These are phyloP conservation scores for Oeneis ivallda DNA, from an alignment of 2,888 invertebrate genomes.

Conservation along the genomic window DNA sequence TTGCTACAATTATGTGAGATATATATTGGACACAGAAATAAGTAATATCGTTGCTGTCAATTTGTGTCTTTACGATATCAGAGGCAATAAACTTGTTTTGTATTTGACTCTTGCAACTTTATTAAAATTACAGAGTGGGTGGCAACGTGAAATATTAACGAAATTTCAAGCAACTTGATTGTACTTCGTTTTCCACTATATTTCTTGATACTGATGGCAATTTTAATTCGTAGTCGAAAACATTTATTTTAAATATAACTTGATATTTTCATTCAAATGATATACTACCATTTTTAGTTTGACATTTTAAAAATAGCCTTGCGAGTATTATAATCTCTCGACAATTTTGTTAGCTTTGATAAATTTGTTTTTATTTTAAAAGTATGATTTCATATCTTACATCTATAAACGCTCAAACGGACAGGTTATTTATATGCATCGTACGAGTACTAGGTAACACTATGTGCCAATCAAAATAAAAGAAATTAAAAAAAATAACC, in stretches of 20 bases:
- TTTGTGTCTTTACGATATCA: constrained; percentile 23
- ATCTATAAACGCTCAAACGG: too few species aligned
- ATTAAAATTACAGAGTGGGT: constrained; percentile 26
- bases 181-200: background rate
- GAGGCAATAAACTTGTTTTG: constrained; percentile 33
- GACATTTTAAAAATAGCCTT: background rate
- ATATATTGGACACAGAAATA: constrained; percentile 21
- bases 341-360: background rate
- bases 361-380: background rate
- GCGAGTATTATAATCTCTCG: background rate
- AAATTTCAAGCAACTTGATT: background rate
- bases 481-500: too few species aligned
- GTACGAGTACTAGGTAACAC: too few species aligned
- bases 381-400: background rate
- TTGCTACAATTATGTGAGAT: constrained; percentile 31
- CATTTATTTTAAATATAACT: background rate
- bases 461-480: too few species aligned
- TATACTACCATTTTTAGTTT: background rate
- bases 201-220: background rate
- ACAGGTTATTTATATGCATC: too few species aligned
- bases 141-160: constrained; percentile 33
- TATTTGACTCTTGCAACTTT: constrained; percentile 29
- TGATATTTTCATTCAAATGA: background rate
- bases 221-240: background rate
- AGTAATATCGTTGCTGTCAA: constrained; percentile 25